Base-by-base conservation (phyloP, 1,140 invertebrate species). In the Bombus difficillimus region DNA sequence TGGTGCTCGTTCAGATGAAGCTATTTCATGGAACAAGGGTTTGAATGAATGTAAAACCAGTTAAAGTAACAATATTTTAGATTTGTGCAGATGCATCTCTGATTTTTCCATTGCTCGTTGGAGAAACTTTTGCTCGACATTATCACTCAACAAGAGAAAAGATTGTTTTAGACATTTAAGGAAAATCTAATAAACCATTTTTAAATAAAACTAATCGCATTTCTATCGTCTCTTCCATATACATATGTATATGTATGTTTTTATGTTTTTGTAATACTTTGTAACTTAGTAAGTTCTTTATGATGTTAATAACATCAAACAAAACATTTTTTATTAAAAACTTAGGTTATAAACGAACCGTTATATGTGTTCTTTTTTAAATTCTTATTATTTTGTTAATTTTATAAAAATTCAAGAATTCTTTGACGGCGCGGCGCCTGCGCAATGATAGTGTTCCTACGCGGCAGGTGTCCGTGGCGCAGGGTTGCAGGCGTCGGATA, bases 401-500 rank as follows among this genome's bases (percentile, higher is more conserved):
- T 62, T 62, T 8, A 39, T 25, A 59, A 28, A 18, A n/a, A 39
- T 59, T 37, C 13, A 22, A 25, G 28, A 47, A 79, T 34, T 34
- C 15, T 28, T 34, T 57, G 32, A 28, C 9, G 59, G n/a, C 10
- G 59, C 22, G 22, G 32, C 90, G 91, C 91, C 78, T 92, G 92
- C 92, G 92, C 88, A n/a, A 66, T 34, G 53, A 1, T 34, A 69
- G 41, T 28, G 22, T 71, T 59, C 43, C 64, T 82, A 86, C 72
- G 47, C 64, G 83, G 80, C 88, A 92, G 90, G 91, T 92, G 85
- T 84, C 81, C 59, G 80, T 66, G 85, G 90, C 89, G 93, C 91
- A 93, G 92, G 93, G 89, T 91, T 88, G 76, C 72, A 90, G 89
- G 91, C 93, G 92, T 90, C 91, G 87, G 87, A 74, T 80, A 88